Conservation (phyloP, 1,140 invertebrate species). For the Platorchestia sp. region DNA sequence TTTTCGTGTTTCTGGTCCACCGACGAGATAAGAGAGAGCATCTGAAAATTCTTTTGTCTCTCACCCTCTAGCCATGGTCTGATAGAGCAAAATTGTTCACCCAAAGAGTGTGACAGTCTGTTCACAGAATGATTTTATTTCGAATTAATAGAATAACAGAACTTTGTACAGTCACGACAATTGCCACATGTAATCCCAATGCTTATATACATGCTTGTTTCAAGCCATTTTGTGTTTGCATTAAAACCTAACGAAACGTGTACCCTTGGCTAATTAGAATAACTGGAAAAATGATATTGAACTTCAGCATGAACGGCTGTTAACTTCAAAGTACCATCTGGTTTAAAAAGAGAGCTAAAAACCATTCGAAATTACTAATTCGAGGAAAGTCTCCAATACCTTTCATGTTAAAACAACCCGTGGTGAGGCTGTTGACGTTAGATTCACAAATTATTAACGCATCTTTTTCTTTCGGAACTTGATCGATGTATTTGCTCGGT, state of each 20-base stretch:
- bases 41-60: background rate
- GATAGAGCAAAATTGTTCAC: background rate
- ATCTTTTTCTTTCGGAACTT: background rate
- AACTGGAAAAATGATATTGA: background rate
- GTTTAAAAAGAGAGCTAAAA: background rate
- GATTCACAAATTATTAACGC: background rate
- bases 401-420: too few species aligned
- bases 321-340: too few species aligned
- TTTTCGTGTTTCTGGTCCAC: background rate
- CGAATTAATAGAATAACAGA: background rate
- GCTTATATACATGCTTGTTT: background rate
- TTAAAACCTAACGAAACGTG: background rate
- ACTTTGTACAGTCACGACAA: background rate
- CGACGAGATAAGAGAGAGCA: background rate
- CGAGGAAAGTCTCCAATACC: background rate
- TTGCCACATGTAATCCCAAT: background rate
- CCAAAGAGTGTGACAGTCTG: background rate
- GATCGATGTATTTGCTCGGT: background rate
- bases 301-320: background rate
- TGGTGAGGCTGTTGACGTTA: too few species aligned
- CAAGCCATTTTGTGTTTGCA: background rate
- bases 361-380: background rate
- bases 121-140: background rate
- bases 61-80: background rate
- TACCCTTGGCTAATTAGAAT: background rate